Evolutionary conservation across 2,888 invertebrate species (phyloP), one percentile per base, ranked within the genome.

Genomic region (Drosophila nr. fundita): DNA sequence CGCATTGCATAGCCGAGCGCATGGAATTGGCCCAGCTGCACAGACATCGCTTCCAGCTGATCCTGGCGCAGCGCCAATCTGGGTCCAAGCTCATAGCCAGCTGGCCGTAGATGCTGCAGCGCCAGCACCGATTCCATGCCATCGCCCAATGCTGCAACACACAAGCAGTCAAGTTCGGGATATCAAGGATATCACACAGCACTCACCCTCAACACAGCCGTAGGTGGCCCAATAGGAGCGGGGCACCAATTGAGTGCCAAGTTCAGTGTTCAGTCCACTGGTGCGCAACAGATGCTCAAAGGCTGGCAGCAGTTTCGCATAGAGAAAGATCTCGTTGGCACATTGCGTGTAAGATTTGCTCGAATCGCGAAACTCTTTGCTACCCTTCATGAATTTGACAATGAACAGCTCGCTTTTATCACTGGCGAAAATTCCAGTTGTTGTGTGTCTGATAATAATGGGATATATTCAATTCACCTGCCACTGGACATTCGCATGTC

Each of bases 311-410:
- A 93, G 83, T 36, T 91, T 80, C 2, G 79, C 76, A 53, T 93
- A 93, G 34, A 91, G 88, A 34, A 86, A 92, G 15, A 91, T 76
- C 68, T 93, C 93, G 71, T 93, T 93, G 34, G 90, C 83, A 64
- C 92, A 93, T 76, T 92, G 93, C 21, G 80, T 86, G 58, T 90
- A 91, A 2, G 91, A 91, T 74, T 91, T 90, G 65, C 90, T 91
- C 3, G 81, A 80, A 32, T 85, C 82, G 1, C 93, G 91, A 50
- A 92, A 92, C 18, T 75, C 68, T 3, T 80, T 78, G 53, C 87
- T 89, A 27, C 93, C 92, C 63, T 91, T 92, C 92, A 93, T 93
- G 59, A 93, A 92, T 68, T 93, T 93, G 0, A 88, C 88, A 57
- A 93, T 82, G 18, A 91, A 68, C 49, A 77, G 50, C 30, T 91